Evolutionary conservation across 2,113 vertebrate genomes (phyloP).

Genomic region (Rhinoderma darwinii): DNA sequence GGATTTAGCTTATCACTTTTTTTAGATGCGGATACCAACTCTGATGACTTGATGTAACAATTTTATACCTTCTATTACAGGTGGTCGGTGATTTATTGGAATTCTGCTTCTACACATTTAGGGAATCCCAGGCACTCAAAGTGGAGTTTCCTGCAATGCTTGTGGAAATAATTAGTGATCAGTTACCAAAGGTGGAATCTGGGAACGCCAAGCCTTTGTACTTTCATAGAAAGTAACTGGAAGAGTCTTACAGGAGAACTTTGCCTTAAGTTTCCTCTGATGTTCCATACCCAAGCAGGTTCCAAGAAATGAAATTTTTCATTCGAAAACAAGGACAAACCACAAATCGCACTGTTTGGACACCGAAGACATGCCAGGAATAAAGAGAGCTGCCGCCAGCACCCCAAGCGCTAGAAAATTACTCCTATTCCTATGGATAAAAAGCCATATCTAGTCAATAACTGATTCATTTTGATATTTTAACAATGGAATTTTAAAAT

Average conservation of each 20-base stretch:
- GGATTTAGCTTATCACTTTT: too few species aligned
- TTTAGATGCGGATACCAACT: neutral
- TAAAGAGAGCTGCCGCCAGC: slow-evolving; percentile 35
- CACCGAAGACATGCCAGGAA: slow-evolving; percentile 62
- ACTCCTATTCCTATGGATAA: slow-evolving; percentile 91
- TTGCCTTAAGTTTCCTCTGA: slow-evolving; percentile 83
- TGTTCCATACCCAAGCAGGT: slow-evolving; percentile 75
- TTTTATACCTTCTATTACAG: slow-evolving; percentile 75
- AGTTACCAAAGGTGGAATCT: slow-evolving; percentile 99
- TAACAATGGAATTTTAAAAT: slow-evolving; percentile 83
- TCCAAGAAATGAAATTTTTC: slow-evolving; percentile 72
- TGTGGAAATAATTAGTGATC: slow-evolving; percentile 99
- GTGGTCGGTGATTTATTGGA: slow-evolving; percentile 93
- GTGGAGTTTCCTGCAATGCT: slow-evolving; percentile 99
- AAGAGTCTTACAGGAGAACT: slow-evolving; percentile 75
- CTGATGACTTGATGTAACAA: slow-evolving; percentile 20
- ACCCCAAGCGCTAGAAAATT: slow-evolving; percentile 79
- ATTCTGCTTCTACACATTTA: slow-evolving; percentile 99
- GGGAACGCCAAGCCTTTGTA: slow-evolving; percentile 95
- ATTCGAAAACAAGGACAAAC: slow-evolving; percentile 66
- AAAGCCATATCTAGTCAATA: slow-evolving; percentile 98
- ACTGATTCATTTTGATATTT: slow-evolving; percentile 87
- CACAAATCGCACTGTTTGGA: slow-evolving; percentile 67
- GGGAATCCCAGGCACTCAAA: slow-evolving; percentile 97
- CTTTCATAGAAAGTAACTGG: slow-evolving; percentile 97